phyloP scores from a whole-genome alignment of 1,140 invertebrate genomes.

The Asobara japonica region DNA sequence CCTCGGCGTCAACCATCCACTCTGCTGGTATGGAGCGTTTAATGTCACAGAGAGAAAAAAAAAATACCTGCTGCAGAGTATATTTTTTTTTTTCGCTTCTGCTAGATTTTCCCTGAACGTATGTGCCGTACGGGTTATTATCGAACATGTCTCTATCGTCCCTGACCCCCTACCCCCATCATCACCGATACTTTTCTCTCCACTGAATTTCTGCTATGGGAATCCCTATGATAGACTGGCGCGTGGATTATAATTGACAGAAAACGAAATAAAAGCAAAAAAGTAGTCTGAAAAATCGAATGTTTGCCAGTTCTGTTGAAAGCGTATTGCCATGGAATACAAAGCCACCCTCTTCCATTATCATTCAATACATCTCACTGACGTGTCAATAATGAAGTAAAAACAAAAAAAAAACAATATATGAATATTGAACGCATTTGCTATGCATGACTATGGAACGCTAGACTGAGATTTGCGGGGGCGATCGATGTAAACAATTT shows the following conservation, averaged over 20 bases:
- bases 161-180: not conserved
- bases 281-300: too few species aligned
- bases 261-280: not conserved
- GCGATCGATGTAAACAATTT: too few species aligned
- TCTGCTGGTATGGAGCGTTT: not conserved
- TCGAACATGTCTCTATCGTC: constrained; percentile 3
- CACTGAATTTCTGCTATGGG: not conserved
- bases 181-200: not conserved
- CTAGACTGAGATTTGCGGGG: too few species aligned
- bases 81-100: not conserved
- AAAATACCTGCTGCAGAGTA: not conserved
- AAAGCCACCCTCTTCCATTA: too few species aligned
- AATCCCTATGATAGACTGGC: not conserved
- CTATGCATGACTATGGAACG: too few species aligned
- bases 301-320: not conserved
- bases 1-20: not conserved
- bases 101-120: not conserved
- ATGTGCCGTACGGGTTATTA: not conserved
- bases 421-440: too few species aligned
- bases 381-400: too few species aligned
- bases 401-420: too few species aligned
- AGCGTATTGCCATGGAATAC: not conserved
- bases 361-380: too few species aligned
- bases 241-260: not conserved
- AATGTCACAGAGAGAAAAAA: not conserved